A percentile compares a stretch with the other conserved stretches of the same genome.
Conservation (phyloP, 1,140 invertebrate species). For the Hydropsyche tenuis region DNA sequence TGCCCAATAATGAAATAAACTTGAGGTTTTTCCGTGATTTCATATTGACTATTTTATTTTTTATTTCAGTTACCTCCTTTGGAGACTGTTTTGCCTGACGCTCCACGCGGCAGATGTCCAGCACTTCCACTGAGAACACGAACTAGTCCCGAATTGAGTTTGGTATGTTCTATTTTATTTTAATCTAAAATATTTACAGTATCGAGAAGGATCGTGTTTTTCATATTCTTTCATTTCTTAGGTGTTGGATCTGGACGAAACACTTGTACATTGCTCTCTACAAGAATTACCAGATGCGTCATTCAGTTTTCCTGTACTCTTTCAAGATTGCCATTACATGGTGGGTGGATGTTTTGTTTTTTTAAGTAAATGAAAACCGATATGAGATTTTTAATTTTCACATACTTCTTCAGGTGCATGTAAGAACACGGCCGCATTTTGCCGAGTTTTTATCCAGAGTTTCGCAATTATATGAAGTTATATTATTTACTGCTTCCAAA, state of each 20-base stretch:
- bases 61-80: constrained; percentile 83
- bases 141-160: constrained; percentile 91
- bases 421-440: constrained; percentile 90
- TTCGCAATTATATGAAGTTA: constrained; percentile 91
- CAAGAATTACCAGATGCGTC: constrained; percentile 91
- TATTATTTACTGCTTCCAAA: constrained; percentile 95
- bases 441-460: constrained; percentile 91
- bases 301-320: constrained; percentile 93
- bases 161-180: constrained; percentile 69
- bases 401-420: constrained; percentile 72
- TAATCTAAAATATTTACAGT: too few species aligned
- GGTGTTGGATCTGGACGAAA: constrained; percentile 83
- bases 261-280: constrained; percentile 93
- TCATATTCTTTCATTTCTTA: constrained; percentile 52
- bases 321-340: constrained; percentile 86
- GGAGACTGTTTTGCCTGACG: constrained; percentile 68
- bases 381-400: not conserved
- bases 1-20: not conserved
- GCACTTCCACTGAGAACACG: constrained; percentile 92
- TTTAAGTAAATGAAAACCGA: too few species aligned
- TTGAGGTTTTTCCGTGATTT: not conserved
- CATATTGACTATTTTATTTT: not conserved
- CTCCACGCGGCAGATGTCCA: constrained; percentile 85
- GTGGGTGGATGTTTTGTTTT: constrained; percentile 52
- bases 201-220: not conserved